Evolutionary conservation across 2,888 invertebrate species (phyloP).

Genomic region (Eustalomyia histrio): DNA sequence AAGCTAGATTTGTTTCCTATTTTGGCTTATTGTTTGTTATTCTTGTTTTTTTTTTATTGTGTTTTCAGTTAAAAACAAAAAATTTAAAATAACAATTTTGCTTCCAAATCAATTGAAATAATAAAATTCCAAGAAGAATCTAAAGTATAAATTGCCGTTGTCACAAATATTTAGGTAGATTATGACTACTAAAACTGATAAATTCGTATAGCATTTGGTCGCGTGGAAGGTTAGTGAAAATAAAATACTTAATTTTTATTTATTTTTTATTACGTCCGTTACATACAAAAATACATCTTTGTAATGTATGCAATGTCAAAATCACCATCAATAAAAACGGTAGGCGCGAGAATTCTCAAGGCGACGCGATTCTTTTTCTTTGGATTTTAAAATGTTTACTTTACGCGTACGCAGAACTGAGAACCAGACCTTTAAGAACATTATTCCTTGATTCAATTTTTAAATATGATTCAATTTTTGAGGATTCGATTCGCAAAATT

Average conservation of each 20-base stretch:
- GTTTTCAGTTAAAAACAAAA: background rate
- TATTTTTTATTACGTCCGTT: constrained; percentile 39
- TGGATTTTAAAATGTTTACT: constrained; percentile 32
- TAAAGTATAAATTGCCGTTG: constrained; percentile 49
- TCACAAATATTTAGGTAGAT: constrained; percentile 40
- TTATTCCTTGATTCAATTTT: too few species aligned
- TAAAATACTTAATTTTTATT: constrained; percentile 19
- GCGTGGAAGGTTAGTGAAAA: constrained; percentile 53
- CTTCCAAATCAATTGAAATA: constrained; percentile 56
- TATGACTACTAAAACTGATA: constrained; percentile 18
- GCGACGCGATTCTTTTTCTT: constrained; percentile 51
- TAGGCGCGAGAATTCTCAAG: constrained; percentile 58
- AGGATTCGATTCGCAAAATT: too few species aligned
- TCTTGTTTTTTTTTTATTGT: constrained; percentile 12
- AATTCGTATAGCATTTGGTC: constrained; percentile 30
- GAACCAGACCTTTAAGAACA: too few species aligned
- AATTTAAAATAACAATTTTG: background rate
- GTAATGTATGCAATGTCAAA: constrained; percentile 26
- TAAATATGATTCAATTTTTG: too few species aligned
- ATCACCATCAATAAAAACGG: constrained; percentile 56
- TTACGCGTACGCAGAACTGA: constrained; percentile 26
- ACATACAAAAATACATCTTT: background rate
- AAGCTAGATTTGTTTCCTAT: constrained; percentile 10
- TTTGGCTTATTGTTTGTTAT: background rate
- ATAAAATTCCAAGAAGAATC: constrained; percentile 55